Evolutionary conservation across 1,140 invertebrate genomes (phyloP), one percentile per base, ranked within the genome.

Genomic region (Drosophila parabipectinata): DNA sequence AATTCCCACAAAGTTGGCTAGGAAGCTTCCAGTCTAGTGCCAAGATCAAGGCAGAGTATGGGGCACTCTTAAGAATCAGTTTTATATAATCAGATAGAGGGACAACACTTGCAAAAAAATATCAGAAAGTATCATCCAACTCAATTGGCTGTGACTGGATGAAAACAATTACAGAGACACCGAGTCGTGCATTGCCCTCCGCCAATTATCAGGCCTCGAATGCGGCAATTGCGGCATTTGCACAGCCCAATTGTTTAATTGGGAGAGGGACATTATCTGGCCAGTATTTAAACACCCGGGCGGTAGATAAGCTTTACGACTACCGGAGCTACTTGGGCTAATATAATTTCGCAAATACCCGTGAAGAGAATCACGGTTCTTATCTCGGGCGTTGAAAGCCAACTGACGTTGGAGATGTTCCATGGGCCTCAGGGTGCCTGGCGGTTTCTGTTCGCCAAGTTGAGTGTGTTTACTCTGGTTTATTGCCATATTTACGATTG

Each of bases 401-500:
- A 67, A 67, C 63, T 69, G 67, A n/a, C 45, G 5, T 9, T 24
- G 10, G 15, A 34, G 50, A n/a, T 47, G n/a, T 51, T 39, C 15
- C 14, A 6, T 14, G 39, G 21, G 21, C 21, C 21, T 21, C 21
- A 21, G 21, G 21, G 21, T 21, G 21, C 21, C 21, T 21, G 21
- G 2, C 3, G 41, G 12, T 15, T 14, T 18, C 41, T 10, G 37
- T 39, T 9, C 8, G 37, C 37, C 41, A 44, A n/a, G 44, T 10
- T 47, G 44, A 18, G 44, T 47, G 15, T 62, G 58, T 82, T 77
- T 59, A 52, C 24, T 51, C 50, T 26, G 55, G 45, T 44, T 48
- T 58, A 78, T 75, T 54, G 67, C 26, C 63, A 57, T 74, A 50
- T 51, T 54, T 56, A 50, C 54, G 47, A 75, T 78, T 81, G 72